Base-by-base conservation (phyloP, 2,888 invertebrate genomes). In the Drosophila paramelanica region DNA sequence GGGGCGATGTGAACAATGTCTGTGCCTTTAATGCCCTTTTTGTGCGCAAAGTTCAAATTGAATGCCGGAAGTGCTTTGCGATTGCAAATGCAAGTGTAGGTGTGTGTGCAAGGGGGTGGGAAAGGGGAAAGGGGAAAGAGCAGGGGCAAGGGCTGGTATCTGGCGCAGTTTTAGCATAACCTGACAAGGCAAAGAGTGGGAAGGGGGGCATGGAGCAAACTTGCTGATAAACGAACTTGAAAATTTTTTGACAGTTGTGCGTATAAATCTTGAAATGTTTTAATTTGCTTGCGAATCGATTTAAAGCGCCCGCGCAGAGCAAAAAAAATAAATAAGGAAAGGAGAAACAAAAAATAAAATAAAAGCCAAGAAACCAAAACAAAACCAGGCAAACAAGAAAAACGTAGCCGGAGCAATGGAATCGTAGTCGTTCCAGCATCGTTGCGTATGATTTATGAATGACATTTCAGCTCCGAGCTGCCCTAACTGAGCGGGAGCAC, bases 251-350 rank as follows among this genome's bases (percentile, higher is more conserved):
- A 91, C 91, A 91, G 89, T 88, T 90, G 82, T 81, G 91, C 89
- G 90, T 90, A 90, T 90, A 90, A 91, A 90, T 90, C 90, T 90
- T 90, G 91, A 91, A 90, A 90, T 90, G 90, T 91, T 90, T 91
- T 90, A 90, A 90, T 91, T 90, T 91, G 89, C 89, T 89, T 87
- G 88, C 88, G 90, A 91, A 90, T 90, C 90, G 91, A 90, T 91
- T 91, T 90, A 80, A 87, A 68, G 81, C 74, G 67, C 73, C 67
- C 69, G 59, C 62, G 41, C 56, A 57, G 49, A 25, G 31, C 58
- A 43, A 25, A 56, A 50, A 23, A 17, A 41, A 25, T 45, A 25
- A 42, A 42, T 17, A 53, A 43, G 23, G 13, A 31, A 27, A 46
- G 7, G 23, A 23, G 45, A 38, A n/a, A 7, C 14, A 20, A 49